phyloP scores from a whole-genome alignment of 2,113 vertebrate species.

The Deroptyus accipitrinus region DNA sequence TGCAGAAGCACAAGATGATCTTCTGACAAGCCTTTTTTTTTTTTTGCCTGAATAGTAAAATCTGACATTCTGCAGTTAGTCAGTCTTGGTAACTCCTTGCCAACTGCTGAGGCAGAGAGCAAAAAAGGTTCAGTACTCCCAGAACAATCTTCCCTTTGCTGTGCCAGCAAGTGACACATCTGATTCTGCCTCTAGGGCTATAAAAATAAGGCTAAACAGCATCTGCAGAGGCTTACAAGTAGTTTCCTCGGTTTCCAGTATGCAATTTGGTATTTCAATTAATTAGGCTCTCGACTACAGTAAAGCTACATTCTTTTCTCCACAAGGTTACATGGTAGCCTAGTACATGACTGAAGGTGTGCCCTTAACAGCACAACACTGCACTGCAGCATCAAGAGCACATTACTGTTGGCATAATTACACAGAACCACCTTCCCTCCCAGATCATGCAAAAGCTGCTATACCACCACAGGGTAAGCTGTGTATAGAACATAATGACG shows the following conservation, averaged over 20 bases:
- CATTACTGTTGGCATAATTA: background rate
- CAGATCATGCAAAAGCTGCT: rapidly evolving
- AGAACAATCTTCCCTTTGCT: background rate
- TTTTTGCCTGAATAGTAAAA: background rate
- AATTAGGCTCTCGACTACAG: rapidly evolving
- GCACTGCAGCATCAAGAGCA: background rate
- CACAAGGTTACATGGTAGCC: rapidly evolving
- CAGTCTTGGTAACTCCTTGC: background rate
- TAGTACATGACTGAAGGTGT: background rate
- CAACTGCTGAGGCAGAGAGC: background rate
- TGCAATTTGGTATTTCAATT: background rate
- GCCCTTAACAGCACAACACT: rapidly evolving
- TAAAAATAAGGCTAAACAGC: background rate
- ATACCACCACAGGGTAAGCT: background rate
- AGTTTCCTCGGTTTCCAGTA: background rate
- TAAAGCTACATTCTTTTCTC: background rate
- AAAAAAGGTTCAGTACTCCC: background rate
- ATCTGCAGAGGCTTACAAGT: background rate
- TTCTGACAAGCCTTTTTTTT: background rate
- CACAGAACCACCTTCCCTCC: background rate
- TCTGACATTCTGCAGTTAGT: background rate
- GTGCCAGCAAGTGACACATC: background rate
- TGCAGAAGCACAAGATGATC: background rate
- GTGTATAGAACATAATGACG: rapidly evolving
- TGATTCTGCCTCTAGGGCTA: background rate